Percentiles rank a stretch among this genome's conserved stretches.
Conservation (phyloP, 1,140 invertebrate species). For the Sogatella furcifera region DNA sequence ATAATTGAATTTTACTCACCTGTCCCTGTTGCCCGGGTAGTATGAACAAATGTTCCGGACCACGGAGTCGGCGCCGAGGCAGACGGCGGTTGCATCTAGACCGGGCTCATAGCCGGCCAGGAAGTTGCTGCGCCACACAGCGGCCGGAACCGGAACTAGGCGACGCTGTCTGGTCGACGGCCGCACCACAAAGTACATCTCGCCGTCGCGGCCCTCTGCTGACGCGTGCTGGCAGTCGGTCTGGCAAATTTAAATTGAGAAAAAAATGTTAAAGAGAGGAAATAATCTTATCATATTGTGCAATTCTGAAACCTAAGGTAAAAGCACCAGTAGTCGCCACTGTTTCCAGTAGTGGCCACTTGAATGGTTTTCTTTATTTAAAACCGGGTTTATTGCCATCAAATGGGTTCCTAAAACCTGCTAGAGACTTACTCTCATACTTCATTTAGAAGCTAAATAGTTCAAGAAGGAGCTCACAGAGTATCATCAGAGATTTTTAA, state of each 20-base stretch:
- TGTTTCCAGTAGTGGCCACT: too few relatives aligned
- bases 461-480: too few relatives aligned
- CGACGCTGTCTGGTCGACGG: slow-evolving; percentile 64
- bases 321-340: too few relatives aligned
- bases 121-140: slow-evolving; percentile 61
- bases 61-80: slow-evolving; percentile 52
- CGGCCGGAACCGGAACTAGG: slow-evolving; percentile 67
- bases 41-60: slow-evolving; percentile 65
- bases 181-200: slow-evolving; percentile 72
- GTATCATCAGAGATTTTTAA: too few relatives aligned
- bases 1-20: neutral
- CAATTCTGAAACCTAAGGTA: too few relatives aligned
- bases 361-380: too few relatives aligned
- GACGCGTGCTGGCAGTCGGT: slow-evolving; percentile 60
- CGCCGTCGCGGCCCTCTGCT: slow-evolving; percentile 60
- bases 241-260: slow-evolving; percentile 32
- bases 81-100: slow-evolving; percentile 67
- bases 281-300: too few relatives aligned
- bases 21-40: slow-evolving; percentile 66
- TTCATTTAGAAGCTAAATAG: too few relatives aligned
- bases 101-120: slow-evolving; percentile 70
- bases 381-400: too few relatives aligned
- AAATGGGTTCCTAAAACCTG: too few relatives aligned
- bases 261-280: too few relatives aligned
- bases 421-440: too few relatives aligned